Evolutionary conservation across 2,113 vertebrate genomes (phyloP).

Genomic region (Psettodes erumei): DNA sequence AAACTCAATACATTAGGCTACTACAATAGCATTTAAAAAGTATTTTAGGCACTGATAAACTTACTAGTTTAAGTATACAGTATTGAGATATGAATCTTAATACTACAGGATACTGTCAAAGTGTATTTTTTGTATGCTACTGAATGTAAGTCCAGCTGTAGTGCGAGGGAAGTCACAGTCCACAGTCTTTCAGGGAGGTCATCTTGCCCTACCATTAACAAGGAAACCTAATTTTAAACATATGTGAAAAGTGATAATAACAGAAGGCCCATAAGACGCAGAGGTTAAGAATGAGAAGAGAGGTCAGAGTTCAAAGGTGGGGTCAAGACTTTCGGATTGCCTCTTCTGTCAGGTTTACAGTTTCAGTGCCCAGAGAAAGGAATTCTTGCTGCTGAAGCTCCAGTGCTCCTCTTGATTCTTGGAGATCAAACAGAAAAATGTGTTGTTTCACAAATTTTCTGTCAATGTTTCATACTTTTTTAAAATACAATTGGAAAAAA

Average conservation of each 20-base stretch:
- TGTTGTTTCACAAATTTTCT: background rate
- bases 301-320: conserved; percentile 72
- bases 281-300: conserved; percentile 66
- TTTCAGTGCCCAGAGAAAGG: conserved; percentile 61
- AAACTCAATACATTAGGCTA: too few species aligned
- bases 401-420: conserved; percentile 10
- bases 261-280: conserved; percentile 50
- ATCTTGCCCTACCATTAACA: conserved; percentile 23
- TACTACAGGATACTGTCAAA: background rate
- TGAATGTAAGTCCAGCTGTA: conserved; percentile 16
- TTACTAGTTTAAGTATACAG: background rate
- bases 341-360: conserved; percentile 72
- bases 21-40: background rate
- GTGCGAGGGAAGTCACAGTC: conserved; percentile 21
- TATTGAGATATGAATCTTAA: background rate
- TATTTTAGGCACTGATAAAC: background rate
- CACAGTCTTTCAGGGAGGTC: conserved; percentile 26
- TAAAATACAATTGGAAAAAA: conserved; percentile 3
- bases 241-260: conserved; percentile 53
- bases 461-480: background rate
- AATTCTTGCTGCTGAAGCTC: conserved; percentile 48
- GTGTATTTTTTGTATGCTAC: background rate
- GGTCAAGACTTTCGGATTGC: conserved; percentile 61
- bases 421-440: conserved; percentile 18
- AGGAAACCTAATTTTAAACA: conserved; percentile 45